Evolutionary conservation across 2,888 invertebrate species (phyloP), one percentile per base, ranked within the genome.

Genomic region (Meiosimyza platycephala): DNA sequence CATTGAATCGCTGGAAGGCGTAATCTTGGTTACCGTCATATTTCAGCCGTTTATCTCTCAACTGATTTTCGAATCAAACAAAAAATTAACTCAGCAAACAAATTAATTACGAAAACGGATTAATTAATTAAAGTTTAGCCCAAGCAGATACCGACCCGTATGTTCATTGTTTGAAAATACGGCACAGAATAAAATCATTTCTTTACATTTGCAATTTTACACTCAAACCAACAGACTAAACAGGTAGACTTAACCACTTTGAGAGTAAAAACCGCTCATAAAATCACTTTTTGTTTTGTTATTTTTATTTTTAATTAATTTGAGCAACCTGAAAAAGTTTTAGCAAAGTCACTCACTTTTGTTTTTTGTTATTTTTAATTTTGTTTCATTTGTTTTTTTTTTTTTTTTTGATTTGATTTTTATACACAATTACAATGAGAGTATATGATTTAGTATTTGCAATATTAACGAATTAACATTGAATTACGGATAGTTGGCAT

Each of bases 391-490:
- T 7, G n/a, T n/a, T n/a, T n/a, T n/a, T 40, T 40, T 40, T 40
- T 40, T 40, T 28, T 9, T 6, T 40, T 40, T 6, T 9, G 9
- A 40, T 40, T 40, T 40, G 6, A 40, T 40, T 40, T 57, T 18
- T 6, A 57, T 16, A 28, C 57, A 16, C 7, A 28, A 57, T 28
- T 2, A 18, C 22, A 57, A 40, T 40, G 12, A 57, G 28, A 28
- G 57, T 28, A 28, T 57, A 7, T 28, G 4, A 57, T 40, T 40
- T 40, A 1, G 40, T 1, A 40, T 40, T 40, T 40, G 9, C 40
- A 40, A 40, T 40, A 40, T 40, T 28, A 28, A 4, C 28, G 55
- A 22, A 57, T 57, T 57, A 57, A 57, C 57, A 57, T 57, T 57
- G 28, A 28, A 57, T 28, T 57, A 28, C 28, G 28, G 57, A 28